Evolutionary conservation across 2,113 vertebrate species (phyloP).

Genomic region (Synchiropus splendidus): DNA sequence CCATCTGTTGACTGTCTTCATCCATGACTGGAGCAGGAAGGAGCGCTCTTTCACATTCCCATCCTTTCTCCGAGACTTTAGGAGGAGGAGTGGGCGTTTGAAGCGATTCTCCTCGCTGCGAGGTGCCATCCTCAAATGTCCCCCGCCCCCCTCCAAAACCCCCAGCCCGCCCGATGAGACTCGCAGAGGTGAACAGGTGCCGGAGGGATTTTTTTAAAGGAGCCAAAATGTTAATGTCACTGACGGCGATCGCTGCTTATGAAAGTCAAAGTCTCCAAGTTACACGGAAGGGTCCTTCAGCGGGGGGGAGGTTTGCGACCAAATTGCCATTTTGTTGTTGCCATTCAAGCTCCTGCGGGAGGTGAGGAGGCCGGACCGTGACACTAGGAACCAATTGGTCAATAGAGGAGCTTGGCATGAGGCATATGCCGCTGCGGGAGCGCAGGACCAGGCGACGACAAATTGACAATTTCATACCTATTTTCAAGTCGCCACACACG

Average conservation of each 20-base stretch:
- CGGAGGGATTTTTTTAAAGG: conserved; percentile 8
- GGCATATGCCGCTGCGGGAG: conserved; percentile 56
- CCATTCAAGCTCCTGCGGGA: conserved; percentile 52
- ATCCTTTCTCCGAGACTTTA: too few relatives aligned
- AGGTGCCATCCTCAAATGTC: conserved; percentile 51
- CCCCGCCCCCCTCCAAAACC: conserved; percentile 11
- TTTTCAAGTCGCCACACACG: conserved; percentile 62
- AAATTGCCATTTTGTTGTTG: conserved; percentile 65
- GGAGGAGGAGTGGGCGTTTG: conserved; percentile 65
- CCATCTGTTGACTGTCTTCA: too few relatives aligned
- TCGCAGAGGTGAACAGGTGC: conserved; percentile 19
- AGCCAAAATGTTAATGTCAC: background rate
- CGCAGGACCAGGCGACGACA: conserved; percentile 56
- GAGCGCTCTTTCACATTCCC: too few relatives aligned
- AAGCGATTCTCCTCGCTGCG: conserved; percentile 68
- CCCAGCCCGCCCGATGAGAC: background rate
- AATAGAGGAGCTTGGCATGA: conserved; percentile 52
- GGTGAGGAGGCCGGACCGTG: conserved; percentile 66
- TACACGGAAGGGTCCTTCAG: conserved; percentile 27
- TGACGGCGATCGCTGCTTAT: background rate
- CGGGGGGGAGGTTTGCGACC: conserved; percentile 57
- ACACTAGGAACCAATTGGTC: conserved; percentile 70
- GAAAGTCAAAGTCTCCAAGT: background rate
- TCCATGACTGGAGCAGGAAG: too few relatives aligned
- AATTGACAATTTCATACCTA: conserved; percentile 74